Evolutionary conservation across 2,113 vertebrate species (phyloP), one percentile per base, ranked within the genome.

Genomic region (Scomber colias): DNA sequence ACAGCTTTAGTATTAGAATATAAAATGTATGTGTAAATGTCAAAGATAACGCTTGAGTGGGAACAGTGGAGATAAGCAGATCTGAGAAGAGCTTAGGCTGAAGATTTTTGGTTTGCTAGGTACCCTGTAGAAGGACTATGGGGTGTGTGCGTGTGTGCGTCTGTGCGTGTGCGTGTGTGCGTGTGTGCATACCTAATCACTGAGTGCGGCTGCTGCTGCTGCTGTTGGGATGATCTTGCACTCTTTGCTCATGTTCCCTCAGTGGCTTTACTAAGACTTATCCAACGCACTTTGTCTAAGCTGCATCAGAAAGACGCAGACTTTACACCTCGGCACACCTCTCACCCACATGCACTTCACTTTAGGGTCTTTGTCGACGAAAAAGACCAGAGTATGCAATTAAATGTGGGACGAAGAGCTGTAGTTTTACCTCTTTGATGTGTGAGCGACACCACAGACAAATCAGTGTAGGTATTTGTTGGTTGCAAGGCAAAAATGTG

Each of bases 251-350:
- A 57, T 53, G 79, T 74, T 87, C 76, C 67, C 72, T 80, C 62
- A 4, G 84, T 83, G 79, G 79, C 74, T 87, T 90, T 63, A 54
- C 40, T 14, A 3, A 78, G 85, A 82, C 71, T 77, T 76, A 44
- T 72, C 84, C 73, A 44, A 62, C 31, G 71, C 86, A 92, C 90
- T 90, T 90, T 89, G 86, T 86, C 72, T 71, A 56, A 83, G 78
- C 81, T 78, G 82, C 86, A 71, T 71, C 63, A 62, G 70, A 60
- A 40, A 82, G 72, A 75, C 16, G 17, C 54, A 75, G 68, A 77
- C 64, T 40, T 59, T 49, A 12, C 40, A 68, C 49, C 63, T 67
- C 48, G 11, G 78, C 84, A 49, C 61, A 65, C 56, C n/a, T 81
- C 75, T 72, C 68, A n/a, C 78, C 76, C 64, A 64, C 79, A 61